Evolutionary conservation across 1,140 invertebrate species (phyloP), one percentile per base, ranked within the genome.

Genomic region (Fopius arisanus): DNA sequence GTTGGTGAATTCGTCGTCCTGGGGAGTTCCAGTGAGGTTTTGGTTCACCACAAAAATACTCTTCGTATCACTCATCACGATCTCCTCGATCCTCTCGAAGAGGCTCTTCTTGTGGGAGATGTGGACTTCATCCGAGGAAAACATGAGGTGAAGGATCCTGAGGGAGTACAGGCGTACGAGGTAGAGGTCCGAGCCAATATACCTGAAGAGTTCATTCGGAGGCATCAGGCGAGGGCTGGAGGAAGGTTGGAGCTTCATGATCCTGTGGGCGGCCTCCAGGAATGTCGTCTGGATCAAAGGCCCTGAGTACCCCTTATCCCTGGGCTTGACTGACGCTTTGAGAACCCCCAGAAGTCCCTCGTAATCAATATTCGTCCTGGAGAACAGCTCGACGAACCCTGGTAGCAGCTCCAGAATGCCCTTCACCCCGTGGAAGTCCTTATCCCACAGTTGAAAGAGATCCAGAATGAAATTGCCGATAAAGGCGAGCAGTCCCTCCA

Each of bases 1-100:
- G 59, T 83, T 86, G n/a, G n/a, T n/a, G 9, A 82, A 76, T 23
- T 68, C 77, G 75, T 90, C 88, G 66, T 90, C 89, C 6, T 76
- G 66, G 31, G 73, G 79, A 63, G 81, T 78, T 9, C 76, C 67
- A 5, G 70, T 71, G 14, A 77, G 31, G 29, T 41, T 14, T n/a
- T n/a, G 21, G n/a, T 72, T 40, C 10, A 68, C 43, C 1, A 29
- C 19, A 19, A 76, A 68, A 16, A 72, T 23, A 31, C 63, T 66
- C 0, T 26, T 59, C 16, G 9, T 19, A 5, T 23, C 5, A 7
- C n/a, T n/a, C 26, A 40, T 37, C 5, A 21, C 16, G n/a, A 54
- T 73, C 12, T 33, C 26, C 80, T 81, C 71, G 84, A 76, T 68
- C 37, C 80, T 79, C 28, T 72, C 29, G 43, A 82, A 86, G 28